Conservation (phyloP, 2,888 invertebrate genomes). For the Morpho helenor region DNA sequence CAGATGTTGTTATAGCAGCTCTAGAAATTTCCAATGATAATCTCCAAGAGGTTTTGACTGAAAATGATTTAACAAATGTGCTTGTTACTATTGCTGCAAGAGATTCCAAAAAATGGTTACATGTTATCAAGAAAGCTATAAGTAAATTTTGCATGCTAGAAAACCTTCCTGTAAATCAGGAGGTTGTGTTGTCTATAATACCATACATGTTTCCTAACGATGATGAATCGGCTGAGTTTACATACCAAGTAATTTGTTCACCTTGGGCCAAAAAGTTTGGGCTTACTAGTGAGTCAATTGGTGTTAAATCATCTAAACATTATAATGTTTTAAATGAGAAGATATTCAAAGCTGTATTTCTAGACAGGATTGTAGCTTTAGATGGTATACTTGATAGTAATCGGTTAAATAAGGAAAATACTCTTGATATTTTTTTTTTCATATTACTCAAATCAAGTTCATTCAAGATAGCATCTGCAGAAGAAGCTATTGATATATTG, state of each 20-base stretch:
- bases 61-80: constrained; percentile 60
- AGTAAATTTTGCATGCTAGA: constrained; percentile 66
- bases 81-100: constrained; percentile 75
- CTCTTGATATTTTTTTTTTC: constrained; percentile 54
- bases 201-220: constrained; percentile 81
- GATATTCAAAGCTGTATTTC: constrained; percentile 54
- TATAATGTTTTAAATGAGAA: constrained; percentile 42
- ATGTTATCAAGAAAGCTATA: constrained; percentile 58
- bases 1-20: constrained; percentile 78
- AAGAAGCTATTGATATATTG: constrained; percentile 57
- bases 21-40: constrained; percentile 62
- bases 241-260: constrained; percentile 55
- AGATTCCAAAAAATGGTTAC: constrained; percentile 54
- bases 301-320: constrained; percentile 37
- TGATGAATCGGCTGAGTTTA: constrained; percentile 41
- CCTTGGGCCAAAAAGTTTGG: constrained; percentile 58
- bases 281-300: constrained; percentile 37
- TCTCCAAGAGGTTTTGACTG: constrained; percentile 62
- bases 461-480: constrained; percentile 49
- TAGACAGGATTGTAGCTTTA: constrained; percentile 41
- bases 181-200: constrained; percentile 77
- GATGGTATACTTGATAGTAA: constrained; percentile 48
- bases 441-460: constrained; percentile 66
- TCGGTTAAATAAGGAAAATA: constrained; percentile 46
- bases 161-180: constrained; percentile 71